Base-by-base conservation (phyloP, 2,888 invertebrate species). In the Cecidostiba fungosa region DNA sequence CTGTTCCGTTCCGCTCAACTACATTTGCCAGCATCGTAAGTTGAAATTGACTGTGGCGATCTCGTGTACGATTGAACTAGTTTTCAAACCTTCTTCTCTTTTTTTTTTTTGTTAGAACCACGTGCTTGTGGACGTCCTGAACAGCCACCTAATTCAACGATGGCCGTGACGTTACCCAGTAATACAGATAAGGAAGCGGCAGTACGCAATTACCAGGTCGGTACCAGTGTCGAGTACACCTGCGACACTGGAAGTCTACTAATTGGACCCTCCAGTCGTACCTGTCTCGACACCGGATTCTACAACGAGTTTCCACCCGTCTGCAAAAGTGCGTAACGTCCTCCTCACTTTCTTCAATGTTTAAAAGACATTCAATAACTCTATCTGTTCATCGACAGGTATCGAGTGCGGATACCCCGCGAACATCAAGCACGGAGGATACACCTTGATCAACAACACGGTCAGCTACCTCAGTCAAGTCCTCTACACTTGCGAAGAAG, bases 271-370 rank as follows among this genome's bases (percentile, higher is more conserved):
- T 95, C 96, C 0, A 95, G 96, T 8, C 95, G 98, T 90, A 97
- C 97, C 29, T 98, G 98, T 89, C 95, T 98, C 70, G 97, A 98
- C 88, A 98, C 98, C 6, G 98, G 98, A 70, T 98, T 98, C 94
- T 98, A 98, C 92, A 97, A 98, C 89, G 98, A 98, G 92, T 98
- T 98, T 91, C 97, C 98, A 47, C 98, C 98, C 0, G 97, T 98
- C 70, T 98, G 98, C 93, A 97, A 98, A 96, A 96, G 98, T 98
- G 94, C 23, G 54, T 23, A 8, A 19, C 94, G 36, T 19, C 10
- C 5, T 23, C 16, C 14, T 62, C 5, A 12, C n/a, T n/a, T 47
- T 66, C 29, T 39, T 39, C 36, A 8, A 1, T 43, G 10, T 43
- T 43, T 12, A 12, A 12, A 43, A 0, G 2, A 10, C 54, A 4